These are phyloP conservation scores for Helogale parvula DNA, from an alignment of 2,113 vertebrate species.

Conservation along the genomic window DNA sequence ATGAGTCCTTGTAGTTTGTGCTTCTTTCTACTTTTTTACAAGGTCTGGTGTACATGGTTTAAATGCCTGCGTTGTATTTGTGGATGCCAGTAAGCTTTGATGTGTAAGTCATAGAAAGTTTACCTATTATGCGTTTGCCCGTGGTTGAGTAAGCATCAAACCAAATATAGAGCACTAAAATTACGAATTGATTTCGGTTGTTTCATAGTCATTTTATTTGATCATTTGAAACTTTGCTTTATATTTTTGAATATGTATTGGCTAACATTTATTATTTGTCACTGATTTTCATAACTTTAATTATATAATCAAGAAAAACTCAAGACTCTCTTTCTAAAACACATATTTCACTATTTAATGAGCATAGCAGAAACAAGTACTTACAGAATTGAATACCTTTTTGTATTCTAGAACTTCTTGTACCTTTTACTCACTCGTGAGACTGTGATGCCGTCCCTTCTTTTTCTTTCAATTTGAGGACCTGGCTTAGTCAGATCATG, in stretches of 20 bases:
- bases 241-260: slow-evolving; percentile 5
- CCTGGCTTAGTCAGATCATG: neutral
- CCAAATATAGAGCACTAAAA: neutral
- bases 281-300: neutral
- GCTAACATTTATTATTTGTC: neutral
- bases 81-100: neutral
- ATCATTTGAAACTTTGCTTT: slow-evolving; percentile 23
- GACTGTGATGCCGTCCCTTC: neutral
- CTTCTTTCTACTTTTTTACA: neutral
- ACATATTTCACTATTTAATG: neutral
- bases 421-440: neutral
- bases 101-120: neutral
- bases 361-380: neutral
- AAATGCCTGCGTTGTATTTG: neutral
- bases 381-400: neutral
- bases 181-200: neutral
- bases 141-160: neutral
- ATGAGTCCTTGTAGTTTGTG: neutral
- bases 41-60: neutral
- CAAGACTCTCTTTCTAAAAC: neutral
- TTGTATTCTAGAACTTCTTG: neutral
- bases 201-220: neutral
- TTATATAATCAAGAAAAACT: neutral
- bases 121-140: neutral
- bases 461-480: slow-evolving; percentile 1